A percentile compares a stretch with the other conserved stretches of the same genome.
Evolutionary conservation across 2,888 invertebrate species (phyloP).

Genomic region (Noctua janthina): DNA sequence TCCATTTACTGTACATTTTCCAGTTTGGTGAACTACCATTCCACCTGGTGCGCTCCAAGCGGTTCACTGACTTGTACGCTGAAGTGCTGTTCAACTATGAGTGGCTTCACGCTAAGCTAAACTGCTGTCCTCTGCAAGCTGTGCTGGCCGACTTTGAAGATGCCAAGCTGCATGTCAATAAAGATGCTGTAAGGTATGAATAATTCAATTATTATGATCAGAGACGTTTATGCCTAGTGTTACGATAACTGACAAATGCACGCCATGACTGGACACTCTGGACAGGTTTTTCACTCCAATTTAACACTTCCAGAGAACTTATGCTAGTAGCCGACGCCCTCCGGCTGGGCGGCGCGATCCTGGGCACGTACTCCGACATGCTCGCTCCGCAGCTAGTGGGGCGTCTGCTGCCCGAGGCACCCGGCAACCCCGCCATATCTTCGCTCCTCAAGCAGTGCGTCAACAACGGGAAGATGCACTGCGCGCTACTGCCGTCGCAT

Average conservation of each 20-base stretch:
- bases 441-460: constrained; percentile 97
- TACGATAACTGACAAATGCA: not conserved
- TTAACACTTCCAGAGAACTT: constrained; percentile 92
- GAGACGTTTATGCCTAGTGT: not conserved
- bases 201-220: not conserved
- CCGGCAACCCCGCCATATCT: constrained; percentile 93
- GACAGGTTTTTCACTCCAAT: not conserved
- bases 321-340: constrained; percentile 98
- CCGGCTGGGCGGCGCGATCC: constrained; percentile 97
- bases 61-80: constrained; percentile 97
- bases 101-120: constrained; percentile 98
- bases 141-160: constrained; percentile 99
- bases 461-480: constrained; percentile 96
- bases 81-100: constrained; percentile 99
- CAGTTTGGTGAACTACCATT: constrained; percentile 98
- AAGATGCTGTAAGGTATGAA: constrained; percentile 93
- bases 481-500: constrained; percentile 97
- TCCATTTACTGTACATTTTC: not conserved
- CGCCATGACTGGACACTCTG: not conserved
- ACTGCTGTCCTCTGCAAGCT: constrained; percentile 98
- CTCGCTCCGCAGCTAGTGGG: constrained; percentile 98
- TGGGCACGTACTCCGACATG: constrained; percentile 98
- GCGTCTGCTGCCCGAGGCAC: constrained; percentile 95
- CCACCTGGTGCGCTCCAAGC: constrained; percentile 97
- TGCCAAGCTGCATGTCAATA: constrained; percentile 95